Percentiles rank a stretch among this genome's conserved stretches.
These are phyloP conservation scores for Eriosoma lanigerum DNA, from an alignment of 1,140 invertebrate genomes.

Conservation along the genomic window DNA sequence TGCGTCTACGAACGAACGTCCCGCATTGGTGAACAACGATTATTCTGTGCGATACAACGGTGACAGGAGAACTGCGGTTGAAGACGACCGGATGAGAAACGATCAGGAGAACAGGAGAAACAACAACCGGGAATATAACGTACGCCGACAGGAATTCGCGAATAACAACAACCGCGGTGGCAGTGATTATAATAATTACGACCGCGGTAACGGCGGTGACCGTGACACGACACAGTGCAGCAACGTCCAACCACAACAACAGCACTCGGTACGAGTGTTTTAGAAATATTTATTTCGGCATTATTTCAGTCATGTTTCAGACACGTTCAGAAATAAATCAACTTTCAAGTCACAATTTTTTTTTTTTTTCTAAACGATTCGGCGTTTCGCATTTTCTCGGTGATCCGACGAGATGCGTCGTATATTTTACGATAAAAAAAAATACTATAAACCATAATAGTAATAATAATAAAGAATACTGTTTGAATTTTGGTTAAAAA, in stretches of 20 bases:
- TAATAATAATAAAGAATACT: too few species aligned
- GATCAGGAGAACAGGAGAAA: background rate
- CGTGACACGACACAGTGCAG: background rate
- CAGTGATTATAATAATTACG: background rate
- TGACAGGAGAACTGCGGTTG: background rate
- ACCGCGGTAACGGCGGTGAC: background rate
- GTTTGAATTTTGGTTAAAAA: too few species aligned
- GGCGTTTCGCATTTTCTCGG: too few species aligned
- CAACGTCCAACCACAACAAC: background rate
- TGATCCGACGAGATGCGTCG: too few species aligned
- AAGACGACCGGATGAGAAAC: background rate
- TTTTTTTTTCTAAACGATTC: too few species aligned
- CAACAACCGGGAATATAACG: slow-evolving; percentile 16
- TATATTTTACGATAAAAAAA: too few species aligned
- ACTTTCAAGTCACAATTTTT: too few species aligned
- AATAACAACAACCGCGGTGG: background rate
- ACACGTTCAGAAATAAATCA: too few species aligned
- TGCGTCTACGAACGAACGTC: background rate
- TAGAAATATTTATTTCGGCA: background rate
- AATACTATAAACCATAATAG: too few species aligned
- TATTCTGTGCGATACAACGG: background rate
- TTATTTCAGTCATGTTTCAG: background rate
- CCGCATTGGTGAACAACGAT: background rate
- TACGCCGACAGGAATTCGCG: background rate
- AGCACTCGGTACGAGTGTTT: background rate